Conservation (phyloP, 2,113 vertebrate species). For the Heteronetta atricapilla region DNA sequence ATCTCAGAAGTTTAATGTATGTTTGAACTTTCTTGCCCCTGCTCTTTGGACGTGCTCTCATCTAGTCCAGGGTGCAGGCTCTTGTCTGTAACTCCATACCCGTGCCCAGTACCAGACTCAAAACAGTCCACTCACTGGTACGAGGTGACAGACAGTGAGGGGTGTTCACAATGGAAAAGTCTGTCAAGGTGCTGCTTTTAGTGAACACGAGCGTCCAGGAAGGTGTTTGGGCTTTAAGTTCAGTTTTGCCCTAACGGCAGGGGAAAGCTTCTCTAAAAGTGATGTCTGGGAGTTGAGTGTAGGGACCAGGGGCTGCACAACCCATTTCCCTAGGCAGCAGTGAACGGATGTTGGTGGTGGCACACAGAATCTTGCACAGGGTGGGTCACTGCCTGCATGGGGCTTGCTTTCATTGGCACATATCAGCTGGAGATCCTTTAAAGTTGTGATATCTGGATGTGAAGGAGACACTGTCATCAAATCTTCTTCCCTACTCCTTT, state of each 20-base stretch:
- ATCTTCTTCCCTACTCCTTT: neutral
- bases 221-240: neutral
- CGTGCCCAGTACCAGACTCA: neutral
- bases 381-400: neutral
- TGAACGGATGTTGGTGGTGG: neutral
- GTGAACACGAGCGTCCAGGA: neutral
- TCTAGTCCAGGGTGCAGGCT: neutral
- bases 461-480: neutral
- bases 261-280: neutral
- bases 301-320: neutral
- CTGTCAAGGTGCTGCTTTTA: neutral
- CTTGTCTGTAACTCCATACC: neutral
- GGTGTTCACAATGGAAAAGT: neutral
- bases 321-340: neutral
- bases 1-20: neutral
- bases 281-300: neutral
- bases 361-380: neutral
- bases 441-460: neutral
- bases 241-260: neutral
- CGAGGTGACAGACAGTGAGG: neutral
- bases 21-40: neutral
- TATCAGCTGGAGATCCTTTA: neutral
- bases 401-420: neutral
- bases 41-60: neutral
- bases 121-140: neutral